Evolutionary conservation across 2,113 vertebrate species (phyloP).

Genomic region (Colaptes auratus): DNA sequence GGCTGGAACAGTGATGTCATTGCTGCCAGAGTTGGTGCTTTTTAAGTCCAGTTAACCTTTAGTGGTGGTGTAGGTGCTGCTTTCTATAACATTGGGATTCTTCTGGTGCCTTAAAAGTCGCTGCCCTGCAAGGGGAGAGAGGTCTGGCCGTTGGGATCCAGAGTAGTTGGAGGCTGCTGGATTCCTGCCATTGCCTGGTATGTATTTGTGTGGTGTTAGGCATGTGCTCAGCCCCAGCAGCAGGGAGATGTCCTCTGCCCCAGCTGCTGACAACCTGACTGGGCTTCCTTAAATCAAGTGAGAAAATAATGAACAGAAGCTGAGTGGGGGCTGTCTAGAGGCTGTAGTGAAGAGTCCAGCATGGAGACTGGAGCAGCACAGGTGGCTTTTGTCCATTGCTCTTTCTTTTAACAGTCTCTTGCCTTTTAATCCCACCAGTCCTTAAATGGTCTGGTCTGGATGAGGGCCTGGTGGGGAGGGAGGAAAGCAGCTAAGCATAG

Average conservation of each 20-base stretch:
- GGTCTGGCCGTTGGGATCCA: background rate
- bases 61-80: background rate
- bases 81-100: background rate
- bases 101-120: background rate
- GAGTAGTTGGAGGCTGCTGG: background rate
- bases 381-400: background rate
- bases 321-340: background rate
- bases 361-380: background rate
- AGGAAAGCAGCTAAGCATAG: background rate
- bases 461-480: background rate
- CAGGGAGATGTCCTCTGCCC: background rate
- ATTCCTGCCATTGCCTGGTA: background rate
- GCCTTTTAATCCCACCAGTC: background rate
- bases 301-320: background rate
- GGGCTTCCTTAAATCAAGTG: background rate
- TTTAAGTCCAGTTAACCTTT: background rate
- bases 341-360: background rate
- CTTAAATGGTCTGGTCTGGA: background rate
- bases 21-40: background rate
- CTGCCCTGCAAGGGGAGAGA: background rate
- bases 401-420: background rate
- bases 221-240: background rate
- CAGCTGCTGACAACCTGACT: background rate
- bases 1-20: background rate
- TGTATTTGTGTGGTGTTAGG: background rate